Evolutionary conservation across 2,888 invertebrate genomes (phyloP), one percentile per base, ranked within the genome.

Genomic region (Tenthredo mesomela): DNA sequence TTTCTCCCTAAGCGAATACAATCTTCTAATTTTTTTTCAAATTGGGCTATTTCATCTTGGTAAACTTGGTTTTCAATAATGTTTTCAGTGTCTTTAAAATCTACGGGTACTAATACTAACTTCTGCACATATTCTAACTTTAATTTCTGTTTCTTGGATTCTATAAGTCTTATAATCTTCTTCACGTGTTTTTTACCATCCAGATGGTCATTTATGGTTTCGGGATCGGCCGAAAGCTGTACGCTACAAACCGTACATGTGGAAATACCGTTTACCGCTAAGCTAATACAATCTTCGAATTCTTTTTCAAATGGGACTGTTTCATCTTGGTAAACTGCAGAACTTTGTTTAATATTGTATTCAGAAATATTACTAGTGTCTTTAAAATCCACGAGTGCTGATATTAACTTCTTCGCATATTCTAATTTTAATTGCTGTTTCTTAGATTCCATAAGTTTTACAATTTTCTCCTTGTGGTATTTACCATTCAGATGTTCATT

Each of bases 401-500:
- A 12, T n/a, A 21, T 2, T 9, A 21, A 21, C n/a, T 71, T 71
- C 0, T 43, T 71, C 10, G 1, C 9, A 18, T 21, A 2, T n/a
- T 18, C 0, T 5, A 71, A 43, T 73, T 67, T 12, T 18, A 33
- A 67, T 67, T 67, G 12, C 67, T 61, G 25, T 12, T 12, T 25
- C 25, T 25, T 9, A 12, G 61, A 7, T 61, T 61, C 10, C 3
- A 61, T 25, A 29, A 61, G 25, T 61, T 61, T 18, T 25, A 12
- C 10, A 61, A 67, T 33, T 5, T 33, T 29, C 12, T 15, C 18
- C 5, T 4, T 43, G 15, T 43, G 43, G 12, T 21, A 43, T 73
- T 73, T 21, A 43, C 43, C 43, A 25, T 21, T 25, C 21, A 73
- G 2, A 73, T 73, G 71, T 43, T 73, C 71, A n/a, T 73, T 43